Conservation (phyloP, 2,888 invertebrate genomes). For the Drosophila anomelani region DNA sequence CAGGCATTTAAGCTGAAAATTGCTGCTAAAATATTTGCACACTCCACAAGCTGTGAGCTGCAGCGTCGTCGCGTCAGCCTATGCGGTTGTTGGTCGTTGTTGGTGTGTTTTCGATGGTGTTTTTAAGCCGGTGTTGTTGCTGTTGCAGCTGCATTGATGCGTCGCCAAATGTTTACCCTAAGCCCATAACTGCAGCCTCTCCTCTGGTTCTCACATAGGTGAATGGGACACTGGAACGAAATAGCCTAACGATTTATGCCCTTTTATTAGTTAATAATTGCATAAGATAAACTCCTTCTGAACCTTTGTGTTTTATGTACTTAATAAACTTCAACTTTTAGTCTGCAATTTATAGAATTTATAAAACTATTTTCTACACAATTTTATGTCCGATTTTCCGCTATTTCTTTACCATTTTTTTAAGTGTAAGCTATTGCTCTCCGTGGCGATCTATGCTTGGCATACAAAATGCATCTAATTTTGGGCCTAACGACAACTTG, state of each 20-base stretch:
- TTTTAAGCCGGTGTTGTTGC: slow-evolving; percentile 34
- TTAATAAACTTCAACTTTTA: neutral
- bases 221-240: slow-evolving; percentile 22
- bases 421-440: slow-evolving; percentile 18
- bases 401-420: neutral
- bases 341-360: neutral
- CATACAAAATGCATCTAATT: slow-evolving; percentile 77
- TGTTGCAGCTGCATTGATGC: slow-evolving; percentile 74
- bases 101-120: slow-evolving; percentile 12
- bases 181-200: slow-evolving; percentile 44
- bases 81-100: slow-evolving; percentile 10
- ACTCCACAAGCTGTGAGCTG: slow-evolving; percentile 53
- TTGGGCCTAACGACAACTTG: slow-evolving; percentile 78
- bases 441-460: slow-evolving; percentile 23
- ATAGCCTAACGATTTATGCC: neutral
- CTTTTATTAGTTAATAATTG: neutral
- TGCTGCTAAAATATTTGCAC: slow-evolving; percentile 80
- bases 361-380: neutral
- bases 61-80: slow-evolving; percentile 19
- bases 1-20: slow-evolving; percentile 81
- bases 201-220: slow-evolving; percentile 3
- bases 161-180: slow-evolving; percentile 63
- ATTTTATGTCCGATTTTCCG: neutral
- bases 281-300: no score
- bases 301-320: neutral